Conservation (phyloP, 2,113 vertebrate species). For the Cynocephalus volans region DNA sequence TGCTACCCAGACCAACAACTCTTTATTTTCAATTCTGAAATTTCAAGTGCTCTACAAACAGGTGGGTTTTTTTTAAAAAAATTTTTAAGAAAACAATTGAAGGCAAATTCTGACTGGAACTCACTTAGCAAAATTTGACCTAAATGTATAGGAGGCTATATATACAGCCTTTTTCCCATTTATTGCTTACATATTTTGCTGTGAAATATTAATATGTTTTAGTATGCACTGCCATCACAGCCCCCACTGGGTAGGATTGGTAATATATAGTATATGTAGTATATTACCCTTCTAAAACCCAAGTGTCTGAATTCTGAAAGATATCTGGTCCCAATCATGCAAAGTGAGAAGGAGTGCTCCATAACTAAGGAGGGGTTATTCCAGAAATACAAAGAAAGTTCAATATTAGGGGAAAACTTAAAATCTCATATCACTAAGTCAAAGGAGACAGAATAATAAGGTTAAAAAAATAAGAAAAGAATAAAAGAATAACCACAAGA, state of each 20-base stretch:
- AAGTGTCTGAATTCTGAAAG: background rate
- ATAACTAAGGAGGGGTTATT: background rate
- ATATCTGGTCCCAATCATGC: background rate
- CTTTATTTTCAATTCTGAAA: conserved; percentile 34
- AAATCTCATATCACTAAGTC: background rate
- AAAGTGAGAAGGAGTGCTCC: background rate
- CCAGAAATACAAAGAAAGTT: conserved; percentile 5
- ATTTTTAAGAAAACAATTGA: background rate
- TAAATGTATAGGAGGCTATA: background rate
- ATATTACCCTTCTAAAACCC: background rate
- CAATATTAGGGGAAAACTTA: background rate
- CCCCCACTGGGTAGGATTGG: background rate
- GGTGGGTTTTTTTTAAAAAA: background rate
- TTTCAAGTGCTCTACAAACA: background rate
- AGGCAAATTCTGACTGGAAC: conserved; percentile 49
- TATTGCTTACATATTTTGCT: background rate
- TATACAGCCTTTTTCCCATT: background rate
- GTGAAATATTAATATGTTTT: background rate
- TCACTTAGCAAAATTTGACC: conserved; percentile 47
- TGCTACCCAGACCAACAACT: background rate
- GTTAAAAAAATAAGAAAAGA: background rate
- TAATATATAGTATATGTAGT: background rate
- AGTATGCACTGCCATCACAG: background rate
- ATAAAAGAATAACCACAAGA: background rate
- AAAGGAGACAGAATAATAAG: background rate